phyloP scores from a whole-genome alignment of 2,888 invertebrate species.

The Mayetiola destructor region DNA sequence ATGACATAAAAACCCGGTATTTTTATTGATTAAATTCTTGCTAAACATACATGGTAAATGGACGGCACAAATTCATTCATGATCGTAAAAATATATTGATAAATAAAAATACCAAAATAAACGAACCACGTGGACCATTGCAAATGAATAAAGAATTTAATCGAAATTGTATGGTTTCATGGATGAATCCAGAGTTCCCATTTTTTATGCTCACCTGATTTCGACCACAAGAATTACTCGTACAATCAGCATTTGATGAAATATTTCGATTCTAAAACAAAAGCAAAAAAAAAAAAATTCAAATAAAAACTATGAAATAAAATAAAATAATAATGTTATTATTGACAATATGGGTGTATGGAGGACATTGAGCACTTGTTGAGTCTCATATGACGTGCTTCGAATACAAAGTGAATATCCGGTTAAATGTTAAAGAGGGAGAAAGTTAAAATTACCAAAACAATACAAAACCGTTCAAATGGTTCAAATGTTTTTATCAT shows the following conservation, averaged over 20 bases:
- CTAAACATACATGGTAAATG: not conserved
- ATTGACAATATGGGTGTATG: slow-evolving; percentile 1
- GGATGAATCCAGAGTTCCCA: not conserved
- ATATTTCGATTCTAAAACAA: slow-evolving; percentile 4
- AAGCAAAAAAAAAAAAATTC: not conserved
- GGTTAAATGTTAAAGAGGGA: not conserved
- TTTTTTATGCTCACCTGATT: not conserved
- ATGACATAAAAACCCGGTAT: too few species aligned
- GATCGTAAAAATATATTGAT: not conserved
- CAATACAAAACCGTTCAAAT: not conserved
- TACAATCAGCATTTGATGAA: not conserved
- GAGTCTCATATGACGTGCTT: not conserved
- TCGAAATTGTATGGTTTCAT: slow-evolving; percentile 9
- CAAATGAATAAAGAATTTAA: too few species aligned
- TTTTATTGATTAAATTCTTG: too few species aligned
- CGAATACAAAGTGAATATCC: not conserved
- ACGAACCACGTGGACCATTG: not conserved
- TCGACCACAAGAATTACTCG: not conserved
- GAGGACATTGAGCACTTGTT: slow-evolving; percentile 2
- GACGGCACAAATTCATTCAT: slow-evolving; percentile 5
- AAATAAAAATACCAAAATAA: slow-evolving; percentile 5
- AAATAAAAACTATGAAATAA: not conserved
- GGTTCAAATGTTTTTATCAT: too few species aligned
- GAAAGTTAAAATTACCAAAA: not conserved
- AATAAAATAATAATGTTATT: not conserved